Base-by-base conservation (phyloP, 2,888 invertebrate species). In the Brachylomia viminalis region DNA sequence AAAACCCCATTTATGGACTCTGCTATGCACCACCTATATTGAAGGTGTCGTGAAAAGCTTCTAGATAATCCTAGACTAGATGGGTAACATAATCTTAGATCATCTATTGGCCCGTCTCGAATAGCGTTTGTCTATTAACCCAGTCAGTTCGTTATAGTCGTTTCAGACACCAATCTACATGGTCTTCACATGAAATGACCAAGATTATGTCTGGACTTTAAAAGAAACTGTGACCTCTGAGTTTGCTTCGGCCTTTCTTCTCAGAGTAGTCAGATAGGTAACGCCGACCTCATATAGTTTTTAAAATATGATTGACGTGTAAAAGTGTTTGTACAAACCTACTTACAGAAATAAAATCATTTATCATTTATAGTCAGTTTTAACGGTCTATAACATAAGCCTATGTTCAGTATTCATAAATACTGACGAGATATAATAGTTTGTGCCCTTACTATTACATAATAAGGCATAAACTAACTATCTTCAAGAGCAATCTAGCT, bases 81-180 rank as follows among this genome's bases (percentile, higher is more conserved):
- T 45, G 27, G n/a, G 65, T 30, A 49, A n/a, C 20, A 64, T 65
- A 58, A 61, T 61, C n/a, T 52, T 42, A 49, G 49, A 30, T 49
- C 8, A 30, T 30, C 20, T 10, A 45, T 70, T 56, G 23, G 30
- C 66, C 15, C 30, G 30, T 17, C 8, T 66, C 15, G 15, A 23
- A 23, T 62, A 23, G 42, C 30, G 11, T 38, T n/a, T 27, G 23
- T 52, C 17, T 27, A n/a, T 45, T 38, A 56, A 15, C 56, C 13
- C 3, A 33, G 45, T 2, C 13, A n/a, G n/a, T n/a, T n/a, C n/a
- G n/a, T n/a, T n/a, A n/a, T n/a, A n/a, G n/a, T n/a, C n/a, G n/a
- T n/a, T n/a, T n/a, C n/a, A n/a, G n/a, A n/a, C n/a, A n/a, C n/a
- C n/a, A n/a, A n/a, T n/a, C n/a, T n/a, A n/a, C n/a, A n/a, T n/a